These are phyloP conservation scores for Erythrocebus patas DNA, from an alignment of 2,113 vertebrate genomes.

Conservation along the genomic window DNA sequence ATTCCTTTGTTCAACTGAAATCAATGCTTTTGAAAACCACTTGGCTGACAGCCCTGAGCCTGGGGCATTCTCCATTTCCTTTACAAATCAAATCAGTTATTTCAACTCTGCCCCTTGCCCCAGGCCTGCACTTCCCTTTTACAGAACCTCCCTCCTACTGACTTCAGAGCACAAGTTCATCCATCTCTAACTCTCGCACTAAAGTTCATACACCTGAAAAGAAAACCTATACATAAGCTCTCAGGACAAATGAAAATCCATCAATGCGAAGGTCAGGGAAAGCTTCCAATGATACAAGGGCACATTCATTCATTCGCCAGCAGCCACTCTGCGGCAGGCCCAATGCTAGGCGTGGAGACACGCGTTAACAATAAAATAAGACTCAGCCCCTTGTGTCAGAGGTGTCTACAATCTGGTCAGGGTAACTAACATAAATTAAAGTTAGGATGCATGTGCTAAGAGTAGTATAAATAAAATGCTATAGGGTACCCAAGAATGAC, in stretches of 20 bases:
- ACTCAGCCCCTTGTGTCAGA: background rate
- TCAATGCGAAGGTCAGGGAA: background rate
- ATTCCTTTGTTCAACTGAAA: conserved; percentile 28
- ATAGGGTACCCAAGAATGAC: background rate
- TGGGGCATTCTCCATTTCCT: background rate
- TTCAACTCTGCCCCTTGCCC: background rate
- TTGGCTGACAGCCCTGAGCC: background rate
- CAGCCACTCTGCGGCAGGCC: background rate
- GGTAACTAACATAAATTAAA: background rate
- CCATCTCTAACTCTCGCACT: background rate
- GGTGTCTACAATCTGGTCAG: background rate
- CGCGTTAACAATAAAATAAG: background rate
- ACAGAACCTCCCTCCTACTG: background rate
- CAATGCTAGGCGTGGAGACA: background rate
- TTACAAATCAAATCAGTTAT: conserved; percentile 4
- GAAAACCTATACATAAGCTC: conserved; percentile 2
- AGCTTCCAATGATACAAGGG: background rate
- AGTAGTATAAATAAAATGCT: background rate
- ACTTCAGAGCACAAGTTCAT: background rate
- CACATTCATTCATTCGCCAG: background rate
- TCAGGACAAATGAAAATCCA: conserved; percentile 28
- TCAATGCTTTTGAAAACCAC: background rate
- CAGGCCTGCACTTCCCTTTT: background rate
- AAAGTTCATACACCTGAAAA: background rate
- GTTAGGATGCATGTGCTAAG: background rate